Conservation (phyloP, 1,140 invertebrate genomes). For the Brachionus koreanus region DNA sequence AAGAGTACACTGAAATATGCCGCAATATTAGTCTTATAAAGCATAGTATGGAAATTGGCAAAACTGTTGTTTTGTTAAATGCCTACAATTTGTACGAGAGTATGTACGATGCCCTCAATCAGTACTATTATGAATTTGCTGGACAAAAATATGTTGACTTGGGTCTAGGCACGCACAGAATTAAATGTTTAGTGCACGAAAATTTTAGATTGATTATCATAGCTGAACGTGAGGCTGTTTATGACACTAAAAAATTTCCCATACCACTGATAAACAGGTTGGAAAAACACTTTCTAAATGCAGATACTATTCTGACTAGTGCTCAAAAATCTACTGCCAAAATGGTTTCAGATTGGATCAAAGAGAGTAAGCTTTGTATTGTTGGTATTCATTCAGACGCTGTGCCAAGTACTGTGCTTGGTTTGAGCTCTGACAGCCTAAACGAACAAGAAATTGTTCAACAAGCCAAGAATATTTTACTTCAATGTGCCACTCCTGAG, state of each 20-base stretch:
- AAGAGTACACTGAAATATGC: constrained; percentile 50
- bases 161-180: constrained; percentile 54
- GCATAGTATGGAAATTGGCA: constrained; percentile 56
- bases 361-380: constrained; percentile 46
- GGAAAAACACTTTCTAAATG: constrained; percentile 53
- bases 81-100: constrained; percentile 55
- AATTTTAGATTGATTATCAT: constrained; percentile 54
- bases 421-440: constrained; percentile 38
- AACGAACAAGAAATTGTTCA: constrained; percentile 42
- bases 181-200: constrained; percentile 54
- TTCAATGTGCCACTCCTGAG: constrained; percentile 49
- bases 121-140: constrained; percentile 54
- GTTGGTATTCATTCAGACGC: constrained; percentile 52
- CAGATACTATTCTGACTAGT: constrained; percentile 49
- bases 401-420: constrained; percentile 49
- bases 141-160: constrained; percentile 54
- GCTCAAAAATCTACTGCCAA: constrained; percentile 47
- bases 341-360: constrained; percentile 49
- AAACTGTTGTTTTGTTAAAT: constrained; percentile 53
- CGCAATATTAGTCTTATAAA: constrained; percentile 57
- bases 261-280: constrained; percentile 55
- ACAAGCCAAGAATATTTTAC: constrained; percentile 45
- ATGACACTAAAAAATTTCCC: constrained; percentile 50
- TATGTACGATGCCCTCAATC: constrained; percentile 56
- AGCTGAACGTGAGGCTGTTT: constrained; percentile 53